Evolutionary conservation across 2,797 vertebrate species (phyloP).

Genomic region (Simalia tracyae): DNA sequence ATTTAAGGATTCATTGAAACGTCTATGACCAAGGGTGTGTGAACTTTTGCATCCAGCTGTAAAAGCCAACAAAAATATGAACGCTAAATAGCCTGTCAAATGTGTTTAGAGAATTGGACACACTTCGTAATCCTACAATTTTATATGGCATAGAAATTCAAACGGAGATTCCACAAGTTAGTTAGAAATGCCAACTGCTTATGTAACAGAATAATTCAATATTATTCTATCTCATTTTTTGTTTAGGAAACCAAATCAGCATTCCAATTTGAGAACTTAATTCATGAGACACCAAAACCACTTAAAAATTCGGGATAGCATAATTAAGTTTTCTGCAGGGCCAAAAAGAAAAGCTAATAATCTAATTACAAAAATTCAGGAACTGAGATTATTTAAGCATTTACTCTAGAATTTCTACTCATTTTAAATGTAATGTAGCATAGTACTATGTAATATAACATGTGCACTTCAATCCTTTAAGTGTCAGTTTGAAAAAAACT

Average conservation of each 20-base stretch:
- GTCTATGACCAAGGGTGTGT: not conserved
- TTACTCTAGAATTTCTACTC: not conserved
- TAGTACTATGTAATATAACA: not conserved
- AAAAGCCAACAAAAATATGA: not conserved
- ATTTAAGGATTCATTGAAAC: not conserved
- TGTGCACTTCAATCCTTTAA: not conserved
- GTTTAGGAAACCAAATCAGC: not conserved
- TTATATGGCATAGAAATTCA: not conserved
- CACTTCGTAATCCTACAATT: not conserved
- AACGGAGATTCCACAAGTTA: not conserved
- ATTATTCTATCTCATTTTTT: not conserved
- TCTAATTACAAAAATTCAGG: not conserved
- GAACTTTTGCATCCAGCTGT: not conserved
- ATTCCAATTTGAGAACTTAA: not conserved
- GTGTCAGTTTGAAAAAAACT: not conserved
- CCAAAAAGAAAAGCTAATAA: not conserved
- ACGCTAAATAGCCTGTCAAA: not conserved
- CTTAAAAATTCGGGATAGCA: not conserved
- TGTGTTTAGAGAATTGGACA: not conserved
- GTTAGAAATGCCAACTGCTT: not conserved
- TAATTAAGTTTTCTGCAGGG: not conserved
- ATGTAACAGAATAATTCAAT: not conserved
- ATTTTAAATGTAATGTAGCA: not conserved
- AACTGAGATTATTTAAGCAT: not conserved
- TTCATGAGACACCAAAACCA: not conserved